Conservation (phyloP, 2,888 invertebrate species). For the Heliconius cydno region DNA sequence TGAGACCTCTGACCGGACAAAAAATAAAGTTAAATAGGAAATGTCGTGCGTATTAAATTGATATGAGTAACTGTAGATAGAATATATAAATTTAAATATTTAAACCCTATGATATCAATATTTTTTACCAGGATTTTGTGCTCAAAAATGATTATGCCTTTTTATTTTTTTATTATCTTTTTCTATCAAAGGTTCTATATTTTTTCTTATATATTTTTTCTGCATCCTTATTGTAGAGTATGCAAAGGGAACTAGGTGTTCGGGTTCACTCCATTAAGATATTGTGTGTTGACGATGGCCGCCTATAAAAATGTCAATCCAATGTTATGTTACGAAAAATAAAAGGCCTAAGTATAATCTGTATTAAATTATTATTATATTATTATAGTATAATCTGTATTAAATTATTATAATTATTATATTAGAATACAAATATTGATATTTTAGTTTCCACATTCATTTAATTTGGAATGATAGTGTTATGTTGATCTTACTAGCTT, state of each 20-base stretch:
- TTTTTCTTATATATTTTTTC: too few species aligned
- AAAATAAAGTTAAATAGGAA: slow-evolving; percentile 7
- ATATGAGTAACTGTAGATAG: neutral
- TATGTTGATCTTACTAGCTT: neutral
- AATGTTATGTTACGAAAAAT: too few species aligned
- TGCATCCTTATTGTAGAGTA: too few species aligned
- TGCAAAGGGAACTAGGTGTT: too few species aligned
- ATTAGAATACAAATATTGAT: neutral
- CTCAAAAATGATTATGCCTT: too few species aligned
- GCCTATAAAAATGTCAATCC: too few species aligned
- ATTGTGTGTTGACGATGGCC: too few species aligned
- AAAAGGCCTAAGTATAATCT: too few species aligned
- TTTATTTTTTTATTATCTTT: neutral
- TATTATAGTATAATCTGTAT: neutral
- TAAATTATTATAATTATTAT: neutral
- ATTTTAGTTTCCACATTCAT: neutral
- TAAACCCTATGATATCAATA: too few species aligned
- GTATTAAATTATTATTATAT: neutral
- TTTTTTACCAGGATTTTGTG: too few species aligned
- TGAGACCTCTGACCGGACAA: slow-evolving; percentile 21
- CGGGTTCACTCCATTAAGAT: too few species aligned
- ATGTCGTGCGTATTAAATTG: slow-evolving; percentile 18
- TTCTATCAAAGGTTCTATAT: neutral
- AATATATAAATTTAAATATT: neutral
- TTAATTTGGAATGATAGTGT: neutral